A percentile compares a stretch with the other conserved stretches of the same genome.
Evolutionary conservation across 2,888 invertebrate species (phyloP).

Genomic region (Tiphia femorata): DNA sequence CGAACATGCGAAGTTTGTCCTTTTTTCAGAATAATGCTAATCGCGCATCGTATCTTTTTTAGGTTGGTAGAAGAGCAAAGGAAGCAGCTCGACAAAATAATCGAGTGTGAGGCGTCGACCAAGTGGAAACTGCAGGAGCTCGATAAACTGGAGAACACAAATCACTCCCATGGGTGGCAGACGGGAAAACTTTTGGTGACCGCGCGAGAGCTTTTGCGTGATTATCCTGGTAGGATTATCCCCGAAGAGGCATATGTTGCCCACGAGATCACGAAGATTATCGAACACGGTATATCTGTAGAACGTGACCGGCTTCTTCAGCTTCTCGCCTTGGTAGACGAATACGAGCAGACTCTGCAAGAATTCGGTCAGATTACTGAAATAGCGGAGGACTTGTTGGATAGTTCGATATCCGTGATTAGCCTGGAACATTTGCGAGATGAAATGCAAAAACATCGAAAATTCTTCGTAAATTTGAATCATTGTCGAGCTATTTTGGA

Average conservation of each 20-base stretch:
- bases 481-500: conserved; percentile 89
- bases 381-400: conserved; percentile 84
- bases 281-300: conserved; percentile 78
- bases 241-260: conserved; percentile 77
- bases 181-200: conserved; percentile 75
- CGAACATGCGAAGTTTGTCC: too few relatives aligned
- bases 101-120: conserved; percentile 76
- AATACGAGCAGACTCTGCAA: conserved; percentile 88
- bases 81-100: conserved; percentile 71
- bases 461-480: conserved; percentile 89
- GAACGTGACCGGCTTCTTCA: conserved; percentile 85
- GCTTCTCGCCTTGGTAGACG: conserved; percentile 82
- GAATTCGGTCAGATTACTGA: conserved; percentile 90
- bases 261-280: conserved; percentile 77
- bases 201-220: conserved; percentile 76
- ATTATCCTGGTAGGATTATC: conserved; percentile 79
- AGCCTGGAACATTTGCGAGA: conserved; percentile 86
- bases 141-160: conserved; percentile 78
- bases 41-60: too few relatives aligned
- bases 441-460: conserved; percentile 90
- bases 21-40: too few relatives aligned
- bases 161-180: conserved; percentile 75
- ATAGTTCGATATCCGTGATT: conserved; percentile 81
- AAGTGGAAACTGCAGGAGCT: conserved; percentile 78
- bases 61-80: conserved; percentile 61